Percentiles rank a stretch among this genome's conserved stretches.
Conservation (phyloP, 2,797 vertebrate species). For the Bradypus variegatus region DNA sequence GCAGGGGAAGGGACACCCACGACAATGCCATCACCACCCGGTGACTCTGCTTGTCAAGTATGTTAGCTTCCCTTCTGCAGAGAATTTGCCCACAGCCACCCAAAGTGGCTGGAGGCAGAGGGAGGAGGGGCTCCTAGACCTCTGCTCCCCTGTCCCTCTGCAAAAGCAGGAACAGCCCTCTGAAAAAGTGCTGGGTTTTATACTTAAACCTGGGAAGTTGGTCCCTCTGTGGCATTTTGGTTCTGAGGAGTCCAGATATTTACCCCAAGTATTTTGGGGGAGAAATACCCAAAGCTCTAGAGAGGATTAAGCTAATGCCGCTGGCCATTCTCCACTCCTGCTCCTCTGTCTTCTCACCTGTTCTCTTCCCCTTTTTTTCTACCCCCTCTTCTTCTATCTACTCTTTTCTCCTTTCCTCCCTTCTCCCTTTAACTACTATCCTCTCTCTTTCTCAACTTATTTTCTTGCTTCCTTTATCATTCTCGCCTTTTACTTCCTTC, state of each 20-base stretch:
- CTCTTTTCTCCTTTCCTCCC: not conserved
- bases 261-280: not conserved
- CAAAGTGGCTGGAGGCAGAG: not conserved
- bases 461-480: not conserved
- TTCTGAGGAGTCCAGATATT: not conserved
- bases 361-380: not conserved
- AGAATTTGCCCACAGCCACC: not conserved
- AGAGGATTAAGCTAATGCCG: not conserved
- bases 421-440: not conserved
- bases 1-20: not conserved
- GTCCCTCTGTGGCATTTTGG: not conserved
- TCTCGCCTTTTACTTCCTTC: not conserved
- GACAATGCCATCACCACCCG: not conserved
- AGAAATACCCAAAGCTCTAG: not conserved
- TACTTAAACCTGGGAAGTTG: not conserved
- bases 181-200: not conserved
- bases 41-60: not conserved
- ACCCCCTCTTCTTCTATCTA: too few relatives aligned
- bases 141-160: not conserved
- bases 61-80: not conserved
- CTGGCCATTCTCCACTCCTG: not conserved
- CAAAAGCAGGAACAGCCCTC: not conserved
- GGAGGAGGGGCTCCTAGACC: not conserved
- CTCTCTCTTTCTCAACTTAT: not conserved
- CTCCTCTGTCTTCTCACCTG: not conserved